These are phyloP conservation scores for Melanerpes formicivorus DNA, from an alignment of 2,113 vertebrate species.

Conservation along the genomic window DNA sequence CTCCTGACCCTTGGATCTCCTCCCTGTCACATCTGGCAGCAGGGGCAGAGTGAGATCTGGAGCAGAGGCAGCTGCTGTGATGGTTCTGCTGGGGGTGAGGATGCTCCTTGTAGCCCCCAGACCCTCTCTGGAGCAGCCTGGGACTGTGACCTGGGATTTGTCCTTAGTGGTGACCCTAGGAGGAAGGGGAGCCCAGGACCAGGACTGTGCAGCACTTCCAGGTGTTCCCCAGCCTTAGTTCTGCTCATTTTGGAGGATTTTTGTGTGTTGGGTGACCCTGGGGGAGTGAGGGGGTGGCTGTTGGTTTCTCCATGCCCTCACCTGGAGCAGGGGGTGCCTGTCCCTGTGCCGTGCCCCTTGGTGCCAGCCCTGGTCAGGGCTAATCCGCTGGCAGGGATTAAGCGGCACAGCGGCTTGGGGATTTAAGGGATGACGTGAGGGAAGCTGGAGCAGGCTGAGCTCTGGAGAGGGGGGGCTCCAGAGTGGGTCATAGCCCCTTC, in stretches of 20 bases:
- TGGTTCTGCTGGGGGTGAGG: neutral
- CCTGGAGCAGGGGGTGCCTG: rapidly evolving
- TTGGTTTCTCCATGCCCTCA: neutral
- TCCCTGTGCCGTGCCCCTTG: neutral
- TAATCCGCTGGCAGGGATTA: constrained; percentile 28
- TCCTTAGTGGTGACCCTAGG: rapidly evolving
- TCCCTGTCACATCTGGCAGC: neutral
- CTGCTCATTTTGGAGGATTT: neutral
- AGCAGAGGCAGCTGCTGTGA: rapidly evolving
- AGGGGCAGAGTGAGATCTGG: rapidly evolving
- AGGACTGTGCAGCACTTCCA: neutral
- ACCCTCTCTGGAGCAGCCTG: neutral
- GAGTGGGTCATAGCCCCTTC: neutral
- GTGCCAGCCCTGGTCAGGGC: neutral
- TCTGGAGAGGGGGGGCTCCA: neutral
- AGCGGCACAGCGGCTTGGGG: neutral
- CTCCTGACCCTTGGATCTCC: rapidly evolving
- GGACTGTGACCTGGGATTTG: neutral
- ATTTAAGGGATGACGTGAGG: constrained; percentile 39
- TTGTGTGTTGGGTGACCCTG: neutral
- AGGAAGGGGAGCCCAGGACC: neutral
- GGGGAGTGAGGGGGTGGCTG: neutral
- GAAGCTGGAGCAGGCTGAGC: neutral
- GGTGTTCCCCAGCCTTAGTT: neutral
- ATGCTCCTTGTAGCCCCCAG: neutral